Percentiles rank a stretch among this genome's conserved stretches.
Conservation (phyloP, 2,113 vertebrate genomes). For the Sialia sialis region DNA sequence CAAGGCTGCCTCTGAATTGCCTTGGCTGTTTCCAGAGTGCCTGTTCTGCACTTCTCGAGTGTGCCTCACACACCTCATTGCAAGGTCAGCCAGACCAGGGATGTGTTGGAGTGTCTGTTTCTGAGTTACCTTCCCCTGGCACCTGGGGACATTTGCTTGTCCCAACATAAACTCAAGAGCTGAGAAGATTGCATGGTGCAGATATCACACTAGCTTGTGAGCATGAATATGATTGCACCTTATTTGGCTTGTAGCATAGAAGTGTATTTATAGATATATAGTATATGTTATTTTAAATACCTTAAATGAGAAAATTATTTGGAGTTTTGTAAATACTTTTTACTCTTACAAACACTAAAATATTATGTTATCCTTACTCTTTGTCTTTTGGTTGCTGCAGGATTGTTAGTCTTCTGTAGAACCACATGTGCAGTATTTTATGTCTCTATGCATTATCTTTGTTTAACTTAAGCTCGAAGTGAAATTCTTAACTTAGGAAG, state of each 20-base stretch:
- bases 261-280: neutral
- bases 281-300: neutral
- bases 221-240: neutral
- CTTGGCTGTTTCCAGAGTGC: neutral
- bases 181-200: neutral
- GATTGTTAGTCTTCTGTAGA: neutral
- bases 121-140: neutral
- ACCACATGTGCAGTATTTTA: neutral
- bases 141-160: rapidly evolving
- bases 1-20: neutral
- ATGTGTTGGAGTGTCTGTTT: neutral
- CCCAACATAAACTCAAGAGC: neutral
- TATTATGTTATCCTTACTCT: neutral
- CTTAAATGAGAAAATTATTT: neutral
- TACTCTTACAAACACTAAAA: neutral
- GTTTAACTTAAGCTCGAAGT: neutral
- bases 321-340: neutral
- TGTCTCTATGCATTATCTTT: neutral
- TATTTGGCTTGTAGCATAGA: neutral
- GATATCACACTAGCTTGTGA: neutral
- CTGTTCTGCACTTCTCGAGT: neutral
- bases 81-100: neutral
- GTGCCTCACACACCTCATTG: neutral
- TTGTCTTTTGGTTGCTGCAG: neutral
- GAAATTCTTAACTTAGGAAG: neutral